These are phyloP conservation scores for Acanthoscelides obtectus DNA, from an alignment of 2,888 invertebrate genomes.

Conservation along the genomic window DNA sequence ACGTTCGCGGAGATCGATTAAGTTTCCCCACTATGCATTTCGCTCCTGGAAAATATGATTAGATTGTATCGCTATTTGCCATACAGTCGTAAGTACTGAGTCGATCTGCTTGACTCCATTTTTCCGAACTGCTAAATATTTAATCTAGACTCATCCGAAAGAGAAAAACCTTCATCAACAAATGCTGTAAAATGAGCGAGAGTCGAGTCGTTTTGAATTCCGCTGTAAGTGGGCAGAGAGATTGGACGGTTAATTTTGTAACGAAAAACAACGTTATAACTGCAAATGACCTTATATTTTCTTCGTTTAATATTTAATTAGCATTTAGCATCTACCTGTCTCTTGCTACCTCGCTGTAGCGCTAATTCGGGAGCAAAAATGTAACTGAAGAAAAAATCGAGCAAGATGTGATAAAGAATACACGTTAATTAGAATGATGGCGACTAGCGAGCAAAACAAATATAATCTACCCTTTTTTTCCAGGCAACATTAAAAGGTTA, in stretches of 20 bases:
- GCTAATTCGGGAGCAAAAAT: slow-evolving; percentile 23
- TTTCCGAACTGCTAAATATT: too few relatives aligned
- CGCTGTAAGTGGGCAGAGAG: background rate
- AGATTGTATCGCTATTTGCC: too few relatives aligned
- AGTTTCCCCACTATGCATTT: too few relatives aligned
- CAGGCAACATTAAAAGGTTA: slow-evolving; percentile 18
- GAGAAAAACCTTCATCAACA: background rate
- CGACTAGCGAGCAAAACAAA: background rate
- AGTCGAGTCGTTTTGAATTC: background rate
- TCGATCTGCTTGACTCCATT: too few relatives aligned
- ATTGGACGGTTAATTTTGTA: background rate
- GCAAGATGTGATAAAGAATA: slow-evolving; percentile 43
- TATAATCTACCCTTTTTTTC: background rate
- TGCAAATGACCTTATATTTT: slow-evolving; percentile 28
- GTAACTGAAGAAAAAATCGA: slow-evolving; percentile 20
- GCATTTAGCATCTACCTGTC: slow-evolving; percentile 18
- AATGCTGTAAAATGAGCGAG: background rate
- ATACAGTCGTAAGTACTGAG: too few relatives aligned
- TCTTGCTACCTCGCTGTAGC: slow-evolving; percentile 9
- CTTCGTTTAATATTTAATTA: slow-evolving; percentile 30
- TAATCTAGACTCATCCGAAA: background rate
- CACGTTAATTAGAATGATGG: slow-evolving; percentile 37
- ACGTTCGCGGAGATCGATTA: too few relatives aligned
- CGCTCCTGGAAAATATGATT: too few relatives aligned
- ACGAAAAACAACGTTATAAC: slow-evolving; percentile 20